These are phyloP conservation scores for Gymnogyps californianus DNA, from an alignment of 2,113 vertebrate genomes.

Conservation along the genomic window DNA sequence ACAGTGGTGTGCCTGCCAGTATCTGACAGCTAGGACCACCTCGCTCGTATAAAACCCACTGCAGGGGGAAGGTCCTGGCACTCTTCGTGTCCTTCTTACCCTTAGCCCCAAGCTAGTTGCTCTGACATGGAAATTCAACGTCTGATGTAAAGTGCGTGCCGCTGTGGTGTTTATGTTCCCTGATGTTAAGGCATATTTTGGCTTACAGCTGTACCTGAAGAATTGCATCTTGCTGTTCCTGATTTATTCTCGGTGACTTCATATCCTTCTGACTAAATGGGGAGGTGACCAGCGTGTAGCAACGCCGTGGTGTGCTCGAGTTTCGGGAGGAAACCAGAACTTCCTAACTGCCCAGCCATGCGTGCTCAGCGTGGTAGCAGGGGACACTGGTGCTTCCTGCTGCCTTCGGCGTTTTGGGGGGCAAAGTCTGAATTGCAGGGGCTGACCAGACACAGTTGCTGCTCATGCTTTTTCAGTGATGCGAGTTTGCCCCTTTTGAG, in stretches of 20 bases:
- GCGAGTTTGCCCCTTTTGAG: not conserved
- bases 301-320: rapidly evolving
- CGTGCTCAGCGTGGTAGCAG: rapidly evolving
- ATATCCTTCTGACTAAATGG: not conserved
- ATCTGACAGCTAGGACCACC: rapidly evolving
- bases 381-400: not conserved
- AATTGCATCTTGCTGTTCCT: not conserved
- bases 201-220: not conserved
- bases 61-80: not conserved
- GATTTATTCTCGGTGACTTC: not conserved
- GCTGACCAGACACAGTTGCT: not conserved
- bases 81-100: not conserved
- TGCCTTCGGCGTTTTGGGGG: not conserved
- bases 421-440: not conserved
- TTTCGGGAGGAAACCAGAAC: not conserved
- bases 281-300: not conserved
- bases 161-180: not conserved
- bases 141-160: not conserved
- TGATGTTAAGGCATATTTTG: too few species aligned
- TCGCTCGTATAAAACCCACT: not conserved
- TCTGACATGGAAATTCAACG: not conserved
- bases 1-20: not conserved
- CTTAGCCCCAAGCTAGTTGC: not conserved
- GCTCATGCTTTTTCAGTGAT: not conserved
- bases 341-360: not conserved